Evolutionary conservation across 2,888 invertebrate genomes (phyloP), one percentile per base, ranked within the genome.

Genomic region (Stratiomys singularior): DNA sequence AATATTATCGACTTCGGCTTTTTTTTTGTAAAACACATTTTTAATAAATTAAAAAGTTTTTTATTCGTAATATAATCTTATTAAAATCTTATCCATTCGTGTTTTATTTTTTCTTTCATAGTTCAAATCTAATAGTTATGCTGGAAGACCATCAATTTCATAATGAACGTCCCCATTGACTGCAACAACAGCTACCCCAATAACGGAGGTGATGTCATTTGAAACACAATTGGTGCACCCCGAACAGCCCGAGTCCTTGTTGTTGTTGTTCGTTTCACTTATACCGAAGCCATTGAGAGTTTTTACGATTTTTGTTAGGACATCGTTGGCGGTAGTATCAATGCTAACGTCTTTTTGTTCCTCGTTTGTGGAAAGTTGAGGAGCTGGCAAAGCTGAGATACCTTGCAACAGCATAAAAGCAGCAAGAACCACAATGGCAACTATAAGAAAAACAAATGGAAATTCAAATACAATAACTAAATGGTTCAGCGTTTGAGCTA

Each of bases 121-220:
- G 18, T 56, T 15, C 56, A 56, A 56, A 56, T 11, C 5, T 56
- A 18, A 56, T 56, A 11, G 7, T 18, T 5, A 13, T 9, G 56
- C 7, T 18, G n/a, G 56, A 25, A 60, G 13, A 4, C 58, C 58
- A 27, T 64, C 64, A 30, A 64, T 64, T 64, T 64, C 64, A 30
- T 28, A 64, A n/a, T 64, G n/a, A 27, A 64, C 64, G 28, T 18
- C 25, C 11, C 64, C 64, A 1, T 30, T 18, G n/a, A 64, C n/a
- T 4, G 64, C 64, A 13, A 30, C 64, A 28, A 64, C 30, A 11
- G 11, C 64, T 28, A 30, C 15, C 11, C 64, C 64, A 1, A 64
- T 0, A 9, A 13, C 28, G 1, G 64, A 11, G 9, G 5, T 64
- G 30, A 64, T 64, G 1, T n/a, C 13, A 28, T 64, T 64, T 1